Base-by-base conservation (phyloP, 2,888 invertebrate genomes). In the Eretmocerus hayati region DNA sequence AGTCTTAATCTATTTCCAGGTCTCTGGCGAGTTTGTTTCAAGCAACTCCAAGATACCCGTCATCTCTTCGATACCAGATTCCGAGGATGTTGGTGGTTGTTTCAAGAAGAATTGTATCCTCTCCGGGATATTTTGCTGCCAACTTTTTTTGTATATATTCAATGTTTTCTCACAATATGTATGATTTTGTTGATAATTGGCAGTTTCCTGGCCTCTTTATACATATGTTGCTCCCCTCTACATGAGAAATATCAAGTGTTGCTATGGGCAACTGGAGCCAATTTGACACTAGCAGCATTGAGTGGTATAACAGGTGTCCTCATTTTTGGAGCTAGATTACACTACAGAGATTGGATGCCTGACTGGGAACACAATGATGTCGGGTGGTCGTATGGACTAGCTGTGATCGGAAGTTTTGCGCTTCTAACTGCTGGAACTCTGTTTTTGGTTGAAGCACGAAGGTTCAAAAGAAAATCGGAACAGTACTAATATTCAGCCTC, bases 31-130 rank as follows among this genome's bases (percentile, higher is more conserved):
- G 91, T 92, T 4, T 96, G 96, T 68, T 91, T 96, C 62, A 80
- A 84, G 60, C 80, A 86, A 37, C 93, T 92, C 67, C 83, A 87
- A 72, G 94, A 95, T 67, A 82, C 87, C 4, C 85, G 87, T 58
- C 84, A 87, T 57, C 81, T 83, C 70, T 95, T 94, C 72, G 91
- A 94, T 63, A 84, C 82, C 5, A 76, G 77, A 44, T 91, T 91
- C 62, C 79, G 77, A 15, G 91, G 90, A 1, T 96, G 96, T 66
- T 92, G 92, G 89, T 96, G 95, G 93, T 88, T 96, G 52, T 93
- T 94, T 65, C 91, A 95, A 72, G 94, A 93, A 70, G 95, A 96
- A 73, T 94, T 91, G 69, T 91, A 93, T 66, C 93, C 93, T 50
- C 90, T 96, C 57, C 86, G 90, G 62, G 87, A 92, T 60, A 86